Conservation (phyloP, 2,888 invertebrate species). For the Celastrina argiolus region DNA sequence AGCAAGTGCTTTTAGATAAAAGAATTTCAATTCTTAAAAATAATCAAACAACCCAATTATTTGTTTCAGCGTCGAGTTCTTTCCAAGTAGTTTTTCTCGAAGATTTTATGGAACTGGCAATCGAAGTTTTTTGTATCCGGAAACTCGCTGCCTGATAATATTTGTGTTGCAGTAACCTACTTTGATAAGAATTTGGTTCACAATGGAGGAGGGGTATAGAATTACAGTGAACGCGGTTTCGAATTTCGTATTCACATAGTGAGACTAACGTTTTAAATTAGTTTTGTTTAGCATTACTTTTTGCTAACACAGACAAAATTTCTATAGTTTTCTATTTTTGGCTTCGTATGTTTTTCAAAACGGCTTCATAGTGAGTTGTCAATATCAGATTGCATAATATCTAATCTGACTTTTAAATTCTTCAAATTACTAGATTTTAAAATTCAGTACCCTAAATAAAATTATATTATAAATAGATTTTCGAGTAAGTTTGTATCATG, state of each 20-base stretch:
- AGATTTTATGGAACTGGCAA: background rate
- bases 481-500: too few species aligned
- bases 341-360: too few species aligned
- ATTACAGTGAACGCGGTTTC: background rate
- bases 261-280: background rate
- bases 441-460: too few species aligned
- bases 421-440: too few species aligned
- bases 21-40: background rate
- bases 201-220: background rate
- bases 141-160: background rate
- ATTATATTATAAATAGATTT: too few species aligned
- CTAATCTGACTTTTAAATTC: too few species aligned
- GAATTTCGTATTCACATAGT: conserved; percentile 1
- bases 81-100: background rate
- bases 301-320: background rate
- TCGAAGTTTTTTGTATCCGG: background rate
- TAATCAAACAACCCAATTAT: background rate
- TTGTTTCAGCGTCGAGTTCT: background rate
- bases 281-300: background rate
- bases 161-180: conserved; percentile 9
- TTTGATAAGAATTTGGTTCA: conserved; percentile 3
- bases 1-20: background rate
- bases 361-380: too few species aligned
- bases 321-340: background rate
- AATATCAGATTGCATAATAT: too few species aligned